Evolutionary conservation across 2,113 vertebrate species (phyloP).

Genomic region (Dascyllus trimaculatus): DNA sequence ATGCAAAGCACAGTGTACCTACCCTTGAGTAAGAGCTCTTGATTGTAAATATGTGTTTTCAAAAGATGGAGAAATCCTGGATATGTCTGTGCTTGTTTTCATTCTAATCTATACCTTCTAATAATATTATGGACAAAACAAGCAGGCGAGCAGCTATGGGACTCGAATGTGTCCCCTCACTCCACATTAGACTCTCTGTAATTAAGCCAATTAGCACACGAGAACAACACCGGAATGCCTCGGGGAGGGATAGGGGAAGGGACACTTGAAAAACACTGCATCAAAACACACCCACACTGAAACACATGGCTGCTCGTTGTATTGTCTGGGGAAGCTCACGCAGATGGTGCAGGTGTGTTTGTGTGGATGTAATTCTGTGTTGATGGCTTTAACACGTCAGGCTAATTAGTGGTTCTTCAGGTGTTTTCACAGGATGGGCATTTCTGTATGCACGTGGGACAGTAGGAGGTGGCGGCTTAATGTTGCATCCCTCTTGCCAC

Average conservation of each 20-base stretch:
- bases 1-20: neutral
- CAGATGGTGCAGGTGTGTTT: conserved; percentile 62
- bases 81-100: neutral
- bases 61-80: neutral
- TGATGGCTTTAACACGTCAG: conserved; percentile 38
- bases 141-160: conserved; percentile 40
- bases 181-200: conserved; percentile 50
- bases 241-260: conserved; percentile 32
- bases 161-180: conserved; percentile 31
- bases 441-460: conserved; percentile 5
- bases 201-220: conserved; percentile 71
- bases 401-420: conserved; percentile 54
- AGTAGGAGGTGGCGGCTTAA: neutral
- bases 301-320: conserved; percentile 25
- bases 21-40: neutral
- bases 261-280: conserved; percentile 52
- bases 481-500: neutral
- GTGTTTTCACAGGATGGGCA: neutral
- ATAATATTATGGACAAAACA: conserved; percentile 5
- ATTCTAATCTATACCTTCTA: conserved; percentile 3
- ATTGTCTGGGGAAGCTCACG: conserved; percentile 44
- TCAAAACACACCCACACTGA: conserved; percentile 44
- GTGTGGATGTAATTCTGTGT: conserved; percentile 20
- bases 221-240: conserved; percentile 47
- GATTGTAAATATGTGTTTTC: neutral